Evolutionary conservation across 35 echinoderm and acorn worm genomes (phyloP), one percentile per base, ranked within the genome.

Genomic region (Anneissia japonica): DNA sequence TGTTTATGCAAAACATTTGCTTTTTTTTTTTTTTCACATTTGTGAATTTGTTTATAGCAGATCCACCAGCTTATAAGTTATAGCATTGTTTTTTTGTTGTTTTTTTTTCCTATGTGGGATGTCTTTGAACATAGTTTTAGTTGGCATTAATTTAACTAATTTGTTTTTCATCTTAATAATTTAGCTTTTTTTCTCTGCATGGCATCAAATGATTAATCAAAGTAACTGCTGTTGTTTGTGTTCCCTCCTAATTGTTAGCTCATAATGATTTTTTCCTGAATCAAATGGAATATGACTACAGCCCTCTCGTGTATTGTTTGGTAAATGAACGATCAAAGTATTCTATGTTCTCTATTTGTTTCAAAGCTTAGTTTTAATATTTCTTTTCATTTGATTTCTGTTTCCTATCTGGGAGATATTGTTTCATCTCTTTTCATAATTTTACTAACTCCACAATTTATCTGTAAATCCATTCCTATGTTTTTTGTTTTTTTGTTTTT

Each of bases 391-490:
- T 64, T 64, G 2, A 23, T 64, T 64, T 9, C 19, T 23, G 21
- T 23, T 64, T 64, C 51, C 51, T 16, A 19, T 64, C 1, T 64
- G 51, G 51, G 26, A 64, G 51, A 16, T 23, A 2, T 64, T 64
- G 9, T 64, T 64, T 64, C 7, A 3, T 16, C 5, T 64, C 51
- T 64, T 64, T 64, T 64, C 51, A 64, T 64, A 64, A 64, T 64
- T 64, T 43, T 64, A 64, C 51, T 64, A 64, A 64, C 51, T 64
- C 51, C 51, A 64, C 51, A 64, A 64, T 64, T 64, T 64, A 64
- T 64, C 51, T 64, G 51, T 64, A 3, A 64, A 64, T 64, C 51
- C 51, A 64, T 64, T 64, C 51, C 51, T 64, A 64, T 64, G 51
- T 64, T 23, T 45, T 45, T 45, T 64, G 19, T 64, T 6, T 64